phyloP scores from a whole-genome alignment of 2,888 invertebrate genomes.

The Ectemnius lituratus region DNA sequence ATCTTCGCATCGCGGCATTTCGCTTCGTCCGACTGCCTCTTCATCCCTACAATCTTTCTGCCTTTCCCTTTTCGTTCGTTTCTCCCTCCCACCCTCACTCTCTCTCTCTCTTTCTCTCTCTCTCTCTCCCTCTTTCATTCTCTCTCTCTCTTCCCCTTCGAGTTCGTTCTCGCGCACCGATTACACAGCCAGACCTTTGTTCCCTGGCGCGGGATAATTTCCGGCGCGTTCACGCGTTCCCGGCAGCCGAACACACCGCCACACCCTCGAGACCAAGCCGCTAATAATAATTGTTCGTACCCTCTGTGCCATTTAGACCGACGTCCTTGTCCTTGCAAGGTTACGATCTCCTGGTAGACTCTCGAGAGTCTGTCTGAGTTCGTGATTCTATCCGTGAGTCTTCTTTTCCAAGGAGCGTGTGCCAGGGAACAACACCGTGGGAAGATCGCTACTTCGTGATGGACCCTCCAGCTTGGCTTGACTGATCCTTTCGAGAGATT shows the following conservation, averaged over 20 bases:
- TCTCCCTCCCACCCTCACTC: background rate
- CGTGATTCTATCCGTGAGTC: slow-evolving; percentile 3
- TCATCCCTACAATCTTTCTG: background rate
- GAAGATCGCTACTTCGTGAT: slow-evolving; percentile 62
- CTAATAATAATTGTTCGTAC: slow-evolving; percentile 61
- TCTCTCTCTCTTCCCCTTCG: background rate
- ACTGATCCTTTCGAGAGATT: slow-evolving; percentile 64
- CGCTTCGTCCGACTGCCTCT: slow-evolving; percentile 27
- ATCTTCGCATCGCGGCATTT: slow-evolving; percentile 47
- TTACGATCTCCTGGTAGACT: slow-evolving; percentile 38
- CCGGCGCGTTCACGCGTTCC: slow-evolving; percentile 6
- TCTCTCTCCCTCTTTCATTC: background rate
- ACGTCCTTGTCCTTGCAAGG: slow-evolving; percentile 73
- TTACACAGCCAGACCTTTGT: slow-evolving; percentile 36
- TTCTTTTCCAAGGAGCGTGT: slow-evolving; percentile 42
- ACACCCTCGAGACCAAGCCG: slow-evolving; percentile 40
- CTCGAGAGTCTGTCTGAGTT: slow-evolving; percentile 36
- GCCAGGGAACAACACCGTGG: slow-evolving; percentile 59
- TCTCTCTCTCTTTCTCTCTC: background rate
- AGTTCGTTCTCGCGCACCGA: slow-evolving; percentile 16
- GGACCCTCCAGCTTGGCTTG: slow-evolving; percentile 61
- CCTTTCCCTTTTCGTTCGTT: background rate
- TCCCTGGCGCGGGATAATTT: slow-evolving; percentile 17
- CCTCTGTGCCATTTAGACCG: slow-evolving; percentile 61
- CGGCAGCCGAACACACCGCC: slow-evolving; percentile 34